phyloP scores from a whole-genome alignment of 1,140 invertebrate species.

The Papilio xuthus region DNA sequence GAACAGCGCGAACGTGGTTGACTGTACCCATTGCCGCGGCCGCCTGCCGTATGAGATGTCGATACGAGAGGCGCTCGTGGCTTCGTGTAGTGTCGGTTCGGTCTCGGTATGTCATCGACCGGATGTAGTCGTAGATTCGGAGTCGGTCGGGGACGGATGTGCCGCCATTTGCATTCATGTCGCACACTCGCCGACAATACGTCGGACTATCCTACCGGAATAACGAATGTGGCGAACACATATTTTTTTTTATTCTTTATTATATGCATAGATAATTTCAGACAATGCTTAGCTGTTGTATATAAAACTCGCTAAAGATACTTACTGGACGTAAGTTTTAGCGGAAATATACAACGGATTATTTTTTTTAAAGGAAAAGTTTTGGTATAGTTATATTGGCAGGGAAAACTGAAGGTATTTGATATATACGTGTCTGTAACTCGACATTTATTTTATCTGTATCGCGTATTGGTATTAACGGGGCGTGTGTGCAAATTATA shows the following conservation, averaged over 20 bases:
- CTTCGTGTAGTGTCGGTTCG: conserved; percentile 14
- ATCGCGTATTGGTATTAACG: background rate
- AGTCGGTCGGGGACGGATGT: conserved; percentile 75
- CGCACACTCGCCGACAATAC: conserved; percentile 65
- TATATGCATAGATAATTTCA: conserved; percentile 26
- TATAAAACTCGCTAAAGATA: background rate
- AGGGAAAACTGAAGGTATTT: background rate
- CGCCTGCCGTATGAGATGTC: conserved; percentile 43
- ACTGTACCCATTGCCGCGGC: conserved; percentile 37
- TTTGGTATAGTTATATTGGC: background rate
- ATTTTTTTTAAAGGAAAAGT: no score
- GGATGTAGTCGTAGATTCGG: conserved; percentile 74
- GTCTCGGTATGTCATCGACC: conserved; percentile 56
- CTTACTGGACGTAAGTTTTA: no score
- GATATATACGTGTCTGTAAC: background rate
- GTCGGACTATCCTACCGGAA: conserved; percentile 55
- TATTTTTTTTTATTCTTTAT: conserved; percentile 40
- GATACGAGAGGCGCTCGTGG: conserved; percentile 44
- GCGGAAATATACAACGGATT: no score
- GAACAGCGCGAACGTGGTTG: background rate
- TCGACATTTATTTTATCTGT: conserved; percentile 9
- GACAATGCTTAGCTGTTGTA: background rate
- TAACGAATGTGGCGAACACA: conserved; percentile 51
- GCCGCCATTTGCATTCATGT: conserved; percentile 70
- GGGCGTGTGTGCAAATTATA: conserved; percentile 23